Evolutionary conservation across 23 tunicate genomes (phyloP), one percentile per base, ranked within the genome.

Genomic region (Styela clava): DNA sequence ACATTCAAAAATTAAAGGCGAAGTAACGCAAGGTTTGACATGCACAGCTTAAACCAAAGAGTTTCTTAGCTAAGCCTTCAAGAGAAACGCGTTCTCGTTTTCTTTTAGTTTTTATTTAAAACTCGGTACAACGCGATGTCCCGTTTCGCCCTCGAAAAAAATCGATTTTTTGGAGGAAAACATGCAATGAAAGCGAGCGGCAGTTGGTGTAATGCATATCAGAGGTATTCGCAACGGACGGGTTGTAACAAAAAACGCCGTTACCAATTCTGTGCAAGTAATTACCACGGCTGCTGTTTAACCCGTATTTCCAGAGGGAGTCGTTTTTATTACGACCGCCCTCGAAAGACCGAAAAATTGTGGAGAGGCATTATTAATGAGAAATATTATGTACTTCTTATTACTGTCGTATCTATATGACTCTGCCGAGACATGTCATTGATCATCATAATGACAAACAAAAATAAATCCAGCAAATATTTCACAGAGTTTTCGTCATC

Each of bases 161-260:
- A 65, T 65, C 70, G 70, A 65, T 65, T 65, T 65, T 65, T 65
- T 65, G 9, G 70, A 65, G 31, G 7, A 27, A 65, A 65, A 65
- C 70, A 65, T 65, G 70, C 16, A 24, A 9, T 65, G 29, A 5
- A 65, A 65, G 70, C 29, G 70, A 32, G 51, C 71, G 31, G 71
- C 71, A 67, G 71, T 67, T 67, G 71, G 31, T 25, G 71, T 67
- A 22, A 67, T 67, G 71, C 71, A 67, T 44, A 44, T 12, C 9
- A 67, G 24, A 27, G 71, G 31, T 67, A 67, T 67, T 24, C 71
- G 31, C 31, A 29, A 67, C 19, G 2, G 71, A 22, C 71, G 22
- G 71, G 31, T 29, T 24, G 24, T 67, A 67, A 67, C 71, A 67
- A 24, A 18, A 67, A 22, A 61, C 64, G 64, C n/a, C n/a, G 64